These are phyloP conservation scores for Syngnathus typhle DNA, from an alignment of 2,113 vertebrate genomes.

Conservation along the genomic window DNA sequence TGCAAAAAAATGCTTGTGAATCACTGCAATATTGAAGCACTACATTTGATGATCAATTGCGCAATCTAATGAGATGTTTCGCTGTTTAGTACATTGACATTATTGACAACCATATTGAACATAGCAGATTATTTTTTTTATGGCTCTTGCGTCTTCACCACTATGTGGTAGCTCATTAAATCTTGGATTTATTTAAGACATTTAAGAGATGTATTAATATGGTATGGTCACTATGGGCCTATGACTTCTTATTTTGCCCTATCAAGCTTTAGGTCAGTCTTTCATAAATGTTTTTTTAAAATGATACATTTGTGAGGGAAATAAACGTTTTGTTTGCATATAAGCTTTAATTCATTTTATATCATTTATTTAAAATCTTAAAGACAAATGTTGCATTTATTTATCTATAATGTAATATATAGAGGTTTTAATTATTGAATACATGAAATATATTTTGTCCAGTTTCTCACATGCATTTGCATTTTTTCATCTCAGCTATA, in stretches of 20 bases:
- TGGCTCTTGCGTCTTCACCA: too few species aligned
- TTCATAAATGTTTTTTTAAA: background rate
- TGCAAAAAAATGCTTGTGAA: background rate
- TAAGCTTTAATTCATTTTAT: background rate
- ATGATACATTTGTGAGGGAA: background rate
- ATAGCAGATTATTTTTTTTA: background rate
- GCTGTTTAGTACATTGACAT: too few species aligned
- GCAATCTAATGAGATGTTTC: background rate
- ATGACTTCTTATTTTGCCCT: background rate
- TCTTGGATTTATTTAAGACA: too few species aligned
- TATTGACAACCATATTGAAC: background rate
- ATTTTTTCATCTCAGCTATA: conserved; percentile 7
- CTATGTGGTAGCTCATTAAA: too few species aligned
- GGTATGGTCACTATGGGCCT: background rate
- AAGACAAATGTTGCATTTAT: background rate
- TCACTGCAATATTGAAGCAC: background rate
- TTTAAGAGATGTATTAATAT: too few species aligned
- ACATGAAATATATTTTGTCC: conserved; percentile 6
- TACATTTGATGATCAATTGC: background rate
- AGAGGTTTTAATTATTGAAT: background rate
- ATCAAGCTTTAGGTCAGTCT: background rate
- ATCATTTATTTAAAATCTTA: background rate
- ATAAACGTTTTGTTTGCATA: background rate
- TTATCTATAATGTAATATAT: background rate
- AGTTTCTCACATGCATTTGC: background rate